These are phyloP conservation scores for Todiramphus saurophagus DNA, from an alignment of 2,113 vertebrate genomes.

Conservation along the genomic window DNA sequence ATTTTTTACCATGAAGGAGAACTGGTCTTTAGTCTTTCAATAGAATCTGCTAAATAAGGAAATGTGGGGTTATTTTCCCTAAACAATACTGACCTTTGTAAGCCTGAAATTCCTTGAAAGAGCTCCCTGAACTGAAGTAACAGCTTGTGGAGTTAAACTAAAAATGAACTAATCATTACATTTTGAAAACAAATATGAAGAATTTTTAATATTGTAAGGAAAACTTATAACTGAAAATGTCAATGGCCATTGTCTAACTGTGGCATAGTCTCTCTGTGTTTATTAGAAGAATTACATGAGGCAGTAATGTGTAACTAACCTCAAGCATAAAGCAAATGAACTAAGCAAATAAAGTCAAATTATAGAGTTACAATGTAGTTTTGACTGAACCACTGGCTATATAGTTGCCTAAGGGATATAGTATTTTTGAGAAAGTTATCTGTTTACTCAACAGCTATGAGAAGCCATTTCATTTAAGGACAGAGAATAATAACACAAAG, in stretches of 20 bases:
- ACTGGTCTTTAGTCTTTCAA: not conserved
- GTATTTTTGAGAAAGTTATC: not conserved
- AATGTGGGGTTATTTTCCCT: not conserved
- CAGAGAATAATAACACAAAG: not conserved
- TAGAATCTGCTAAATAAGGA: not conserved
- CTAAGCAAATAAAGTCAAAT: not conserved
- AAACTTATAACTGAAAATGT: not conserved
- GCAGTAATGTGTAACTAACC: not conserved
- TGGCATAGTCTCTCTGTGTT: not conserved
- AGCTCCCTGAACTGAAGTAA: rapidly evolving
- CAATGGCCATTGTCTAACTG: not conserved
- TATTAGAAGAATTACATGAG: not conserved
- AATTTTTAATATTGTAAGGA: not conserved
- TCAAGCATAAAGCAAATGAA: not conserved
- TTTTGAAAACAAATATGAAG: not conserved
- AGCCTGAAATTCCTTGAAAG: not conserved
- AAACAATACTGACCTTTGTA: not conserved
- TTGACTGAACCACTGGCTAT: not conserved
- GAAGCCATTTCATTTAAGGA: not conserved
- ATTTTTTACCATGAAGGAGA: not conserved
- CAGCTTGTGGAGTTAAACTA: not conserved
- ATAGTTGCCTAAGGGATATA: rapidly evolving
- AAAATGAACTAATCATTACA: not conserved
- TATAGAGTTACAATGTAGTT: not conserved
- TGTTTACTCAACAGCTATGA: not conserved